A percentile compares a stretch with the other conserved stretches of the same genome.
Conservation (phyloP, 2,113 vertebrate species). For the Nipponia nippon region DNA sequence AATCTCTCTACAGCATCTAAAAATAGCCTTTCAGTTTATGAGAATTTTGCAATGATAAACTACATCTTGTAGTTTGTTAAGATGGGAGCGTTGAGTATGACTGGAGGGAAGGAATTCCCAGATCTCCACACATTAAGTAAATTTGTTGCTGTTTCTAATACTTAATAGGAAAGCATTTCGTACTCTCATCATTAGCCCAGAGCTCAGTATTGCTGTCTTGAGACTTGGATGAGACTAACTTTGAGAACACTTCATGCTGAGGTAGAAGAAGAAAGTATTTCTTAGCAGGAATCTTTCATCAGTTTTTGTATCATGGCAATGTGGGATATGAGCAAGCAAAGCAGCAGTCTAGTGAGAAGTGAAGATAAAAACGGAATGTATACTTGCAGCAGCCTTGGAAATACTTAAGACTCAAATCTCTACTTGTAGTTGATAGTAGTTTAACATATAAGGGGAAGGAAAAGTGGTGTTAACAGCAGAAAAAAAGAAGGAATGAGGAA, state of each 20-base stretch:
- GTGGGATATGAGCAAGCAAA: neutral
- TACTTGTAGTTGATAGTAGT: neutral
- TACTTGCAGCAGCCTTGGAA: neutral
- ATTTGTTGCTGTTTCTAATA: neutral
- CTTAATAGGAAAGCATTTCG: neutral
- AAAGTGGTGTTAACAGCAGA: neutral
- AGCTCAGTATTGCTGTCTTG: neutral
- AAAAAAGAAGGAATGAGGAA: neutral
- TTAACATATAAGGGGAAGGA: neutral
- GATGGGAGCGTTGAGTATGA: neutral
- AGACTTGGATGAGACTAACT: neutral
- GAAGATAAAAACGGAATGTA: neutral
- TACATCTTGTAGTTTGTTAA: neutral
- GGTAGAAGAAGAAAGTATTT: neutral
- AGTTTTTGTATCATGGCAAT: neutral
- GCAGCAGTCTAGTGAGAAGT: neutral
- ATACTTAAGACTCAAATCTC: neutral
- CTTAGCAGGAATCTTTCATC: neutral
- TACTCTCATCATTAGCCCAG: neutral
- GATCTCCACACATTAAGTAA: neutral
- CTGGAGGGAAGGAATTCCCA: neutral
- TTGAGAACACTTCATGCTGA: neutral
- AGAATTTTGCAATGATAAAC: neutral
- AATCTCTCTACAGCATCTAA: neutral
- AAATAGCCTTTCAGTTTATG: neutral